Base-by-base conservation (phyloP, 2,888 invertebrate species). In the Pollenia angustigena region DNA sequence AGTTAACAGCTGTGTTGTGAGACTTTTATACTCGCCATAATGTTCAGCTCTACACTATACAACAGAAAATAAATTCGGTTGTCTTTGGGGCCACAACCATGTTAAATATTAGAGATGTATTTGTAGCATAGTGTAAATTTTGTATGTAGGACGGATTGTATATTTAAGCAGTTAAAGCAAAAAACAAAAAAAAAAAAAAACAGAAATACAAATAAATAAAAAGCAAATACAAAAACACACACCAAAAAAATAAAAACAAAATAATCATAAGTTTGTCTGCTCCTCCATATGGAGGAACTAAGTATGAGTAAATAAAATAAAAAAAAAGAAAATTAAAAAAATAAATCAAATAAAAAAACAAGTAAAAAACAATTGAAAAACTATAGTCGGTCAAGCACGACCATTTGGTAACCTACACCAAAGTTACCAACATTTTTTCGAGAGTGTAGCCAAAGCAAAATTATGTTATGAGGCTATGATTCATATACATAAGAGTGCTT, bases 1-100 rank as follows among this genome's bases (percentile, higher is more conserved):
- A 72, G 71, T 72, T 52, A 86, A 81, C 86, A 80, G 83, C 83
- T 83, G 86, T 71, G 76, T 44, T 54, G 71, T 42, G 83, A 75
- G 83, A 83, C 83, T 86, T 86, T 86, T 86, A 86, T 86, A 86
- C 83, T 76, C 83, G 80, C 23, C 62, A 54, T 40, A 60, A 12
- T 64, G 32, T 54, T 81, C 72, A 42, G 64, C 40, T 50, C 46
- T 60, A 75, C 75, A 82, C 68, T 16, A 56, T 9, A 6, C 54
- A 54, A 75, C 82, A 85, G 14, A 52, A 69, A 79, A n/a, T 14
- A 40, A 69, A 40, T 44, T 48, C 44, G 16, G 12, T 2, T 16
- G 52, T 68, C 12, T 60, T 16, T 7, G n/a, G n/a, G 12, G 7
- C 10, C 50, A 6, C 4, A n/a, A 9, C 12, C 44, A 6, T 8